Evolutionary conservation across 2,888 invertebrate species (phyloP), one percentile per base, ranked within the genome.

Genomic region (Drosophila pseudotakahashii): DNA sequence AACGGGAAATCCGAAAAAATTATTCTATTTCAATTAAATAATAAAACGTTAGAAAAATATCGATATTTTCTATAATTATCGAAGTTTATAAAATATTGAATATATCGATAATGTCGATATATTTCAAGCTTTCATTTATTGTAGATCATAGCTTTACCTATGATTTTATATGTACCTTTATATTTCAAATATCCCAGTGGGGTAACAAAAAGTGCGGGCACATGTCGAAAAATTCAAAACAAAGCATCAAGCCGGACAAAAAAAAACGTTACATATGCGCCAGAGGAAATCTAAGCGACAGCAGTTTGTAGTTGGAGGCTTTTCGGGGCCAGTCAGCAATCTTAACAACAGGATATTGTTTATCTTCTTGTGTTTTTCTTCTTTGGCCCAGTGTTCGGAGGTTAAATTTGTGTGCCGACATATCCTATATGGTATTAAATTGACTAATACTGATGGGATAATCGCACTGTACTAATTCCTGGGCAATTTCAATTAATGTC

Each of bases 241-340:
- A 69, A 69, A 64, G 9, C 6, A 66, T 61, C 72, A 52, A 54
- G 60, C 55, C 48, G 72, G 55, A 51, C 69, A 73, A 76, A 73
- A 77, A 77, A 26, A 26, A 26, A 6, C 26, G 75, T 84, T 76
- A 76, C 76, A 62, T 69, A 80, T 77, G 80, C 48, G 71, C 62
- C 72, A 36, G 32, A 32, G 44, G 37, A 59, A 59, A 62, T 19
- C 16, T 30, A 10, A 37, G n/a, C 16, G 47, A 39, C 48, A 42
- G 32, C 71, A 41, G 50, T 41, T 51, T 69, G 32, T 66, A 50
- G 67, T 47, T 71, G 61, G 30, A 30, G 53, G 41, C 37, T 73
- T 47, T 54, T 68, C 26, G 68, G 30, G 39, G 55, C 71, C 62
- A 73, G 73, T 71, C 71, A 62, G 73, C 71, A 73, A 45, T 72